Percentiles rank a stretch among this genome's conserved stretches.
phyloP scores from a whole-genome alignment of 2,113 vertebrate species.

The Murina feae region DNA sequence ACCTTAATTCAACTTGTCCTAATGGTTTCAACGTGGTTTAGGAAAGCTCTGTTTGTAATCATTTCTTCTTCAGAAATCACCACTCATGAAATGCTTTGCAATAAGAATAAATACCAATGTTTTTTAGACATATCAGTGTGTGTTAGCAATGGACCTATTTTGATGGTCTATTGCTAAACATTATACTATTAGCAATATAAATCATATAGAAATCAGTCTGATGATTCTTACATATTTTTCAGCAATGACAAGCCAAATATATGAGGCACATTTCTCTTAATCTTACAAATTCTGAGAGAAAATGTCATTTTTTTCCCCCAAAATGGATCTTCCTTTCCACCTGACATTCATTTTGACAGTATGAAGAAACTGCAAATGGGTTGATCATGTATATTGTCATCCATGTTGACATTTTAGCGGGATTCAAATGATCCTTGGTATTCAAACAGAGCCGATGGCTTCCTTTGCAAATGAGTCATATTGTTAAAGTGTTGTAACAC shows the following conservation, averaged over 20 bases:
- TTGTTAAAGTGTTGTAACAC: background rate
- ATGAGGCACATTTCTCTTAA: background rate
- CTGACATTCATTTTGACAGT: conserved; percentile 38
- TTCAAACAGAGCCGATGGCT: background rate
- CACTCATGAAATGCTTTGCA: background rate
- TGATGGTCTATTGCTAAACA: background rate
- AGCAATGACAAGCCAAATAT: background rate
- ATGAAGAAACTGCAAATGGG: background rate
- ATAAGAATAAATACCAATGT: background rate
- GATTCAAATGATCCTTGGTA: background rate
- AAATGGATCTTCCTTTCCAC: conserved; percentile 25
- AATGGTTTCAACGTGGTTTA: conserved; percentile 30
- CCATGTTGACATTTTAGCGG: background rate
- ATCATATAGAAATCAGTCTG: background rate
- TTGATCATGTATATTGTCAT: background rate
- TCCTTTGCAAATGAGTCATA: background rate
- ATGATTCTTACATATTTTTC: background rate
- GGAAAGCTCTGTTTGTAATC: background rate
- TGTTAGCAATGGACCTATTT: background rate
- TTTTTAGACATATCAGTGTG: background rate
- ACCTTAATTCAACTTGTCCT: conserved; percentile 13
- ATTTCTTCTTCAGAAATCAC: background rate
- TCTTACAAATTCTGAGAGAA: background rate
- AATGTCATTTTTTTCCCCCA: background rate
- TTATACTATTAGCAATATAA: background rate